Conservation (phyloP, 1,140 invertebrate species). For the Pararge aegeria region DNA sequence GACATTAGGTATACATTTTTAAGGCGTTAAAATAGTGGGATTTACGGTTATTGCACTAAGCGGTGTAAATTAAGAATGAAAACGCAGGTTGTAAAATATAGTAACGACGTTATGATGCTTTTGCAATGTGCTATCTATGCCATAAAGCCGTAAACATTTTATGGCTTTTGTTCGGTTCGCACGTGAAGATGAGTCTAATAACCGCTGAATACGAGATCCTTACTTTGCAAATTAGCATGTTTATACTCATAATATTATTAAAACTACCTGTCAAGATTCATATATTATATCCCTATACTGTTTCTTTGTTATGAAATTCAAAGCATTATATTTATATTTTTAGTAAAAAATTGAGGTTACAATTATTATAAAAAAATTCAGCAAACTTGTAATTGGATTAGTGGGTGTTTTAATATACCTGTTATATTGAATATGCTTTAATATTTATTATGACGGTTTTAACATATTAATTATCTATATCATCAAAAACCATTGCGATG, state of each 20-base stretch:
- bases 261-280: neutral
- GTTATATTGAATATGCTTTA: too few species aligned
- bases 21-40: neutral
- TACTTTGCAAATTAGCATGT: constrained; percentile 12
- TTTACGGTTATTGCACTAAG: constrained; percentile 11
- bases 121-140: constrained; percentile 20
- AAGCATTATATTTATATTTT: too few species aligned
- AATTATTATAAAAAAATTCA: too few species aligned
- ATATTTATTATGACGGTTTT: too few species aligned
- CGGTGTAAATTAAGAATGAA: constrained; percentile 21
- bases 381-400: too few species aligned
- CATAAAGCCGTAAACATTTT: constrained; percentile 16
- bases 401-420: too few species aligned
- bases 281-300: neutral
- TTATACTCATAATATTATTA: too few species aligned
- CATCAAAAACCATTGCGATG: too few species aligned
- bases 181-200: constrained; percentile 12
- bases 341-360: too few species aligned
- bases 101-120: constrained; percentile 23
- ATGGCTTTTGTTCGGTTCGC: constrained; percentile 11
- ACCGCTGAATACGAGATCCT: neutral
- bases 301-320: neutral
- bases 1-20: constrained; percentile 8
- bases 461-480: too few species aligned
- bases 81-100: constrained; percentile 14